These are phyloP conservation scores for Pseudopleuronectes americanus DNA, from an alignment of 2,797 vertebrate species.

Conservation along the genomic window DNA sequence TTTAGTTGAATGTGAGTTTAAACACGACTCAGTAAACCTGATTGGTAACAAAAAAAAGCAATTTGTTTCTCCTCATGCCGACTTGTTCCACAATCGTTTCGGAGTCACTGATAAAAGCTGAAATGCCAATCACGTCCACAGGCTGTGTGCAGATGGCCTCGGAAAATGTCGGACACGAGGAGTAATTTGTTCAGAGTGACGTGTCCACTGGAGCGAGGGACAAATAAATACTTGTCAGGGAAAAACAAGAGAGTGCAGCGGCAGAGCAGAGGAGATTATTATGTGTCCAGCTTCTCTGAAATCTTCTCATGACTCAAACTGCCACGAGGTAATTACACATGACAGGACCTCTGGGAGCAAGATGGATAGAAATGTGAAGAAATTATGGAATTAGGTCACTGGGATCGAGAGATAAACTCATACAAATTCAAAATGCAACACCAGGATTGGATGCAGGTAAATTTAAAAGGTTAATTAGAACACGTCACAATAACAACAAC, in stretches of 20 bases:
- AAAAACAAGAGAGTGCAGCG: conserved; percentile 40
- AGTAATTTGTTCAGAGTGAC: conserved; percentile 65
- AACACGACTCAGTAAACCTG: neutral
- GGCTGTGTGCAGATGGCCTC: conserved; percentile 41
- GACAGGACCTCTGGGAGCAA: conserved; percentile 20
- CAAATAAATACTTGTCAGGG: conserved; percentile 22
- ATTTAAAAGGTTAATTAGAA: too few relatives aligned
- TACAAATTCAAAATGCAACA: neutral
- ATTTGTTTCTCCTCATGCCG: neutral
- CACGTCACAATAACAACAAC: neutral
- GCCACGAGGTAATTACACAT: conserved; percentile 47
- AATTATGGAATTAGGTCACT: neutral
- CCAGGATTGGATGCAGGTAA: too few relatives aligned
- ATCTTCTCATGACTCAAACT: conserved; percentile 46
- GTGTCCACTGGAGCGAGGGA: conserved; percentile 45
- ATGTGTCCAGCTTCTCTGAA: conserved; percentile 43
- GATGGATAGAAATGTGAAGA: conserved; percentile 1
- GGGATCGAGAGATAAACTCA: neutral
- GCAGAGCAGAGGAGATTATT: conserved; percentile 42
- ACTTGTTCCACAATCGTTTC: conserved; percentile 33
- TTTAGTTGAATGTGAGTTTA: neutral
- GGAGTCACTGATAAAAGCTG: neutral
- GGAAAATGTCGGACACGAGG: conserved; percentile 45
- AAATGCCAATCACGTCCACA: conserved; percentile 16
- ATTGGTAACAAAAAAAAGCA: neutral